Conservation (phyloP, 2,113 vertebrate genomes). For the Balaeniceps rex region DNA sequence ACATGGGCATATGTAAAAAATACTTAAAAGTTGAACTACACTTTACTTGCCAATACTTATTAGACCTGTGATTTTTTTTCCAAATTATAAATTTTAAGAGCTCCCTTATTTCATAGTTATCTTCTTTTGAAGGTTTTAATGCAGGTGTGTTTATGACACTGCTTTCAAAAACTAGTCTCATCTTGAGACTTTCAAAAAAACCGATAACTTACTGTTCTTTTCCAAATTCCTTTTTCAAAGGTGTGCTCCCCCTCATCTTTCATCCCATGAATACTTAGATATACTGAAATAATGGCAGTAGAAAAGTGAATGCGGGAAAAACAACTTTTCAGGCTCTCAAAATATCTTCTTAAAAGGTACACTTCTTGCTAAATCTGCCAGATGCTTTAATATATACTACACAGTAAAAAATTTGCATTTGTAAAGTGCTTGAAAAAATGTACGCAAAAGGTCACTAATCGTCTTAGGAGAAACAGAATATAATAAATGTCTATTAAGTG, state of each 20-base stretch:
- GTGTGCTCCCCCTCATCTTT: not conserved
- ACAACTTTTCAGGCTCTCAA: not conserved
- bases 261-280: not conserved
- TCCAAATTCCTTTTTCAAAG: not conserved
- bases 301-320: not conserved
- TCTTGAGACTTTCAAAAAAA: not conserved
- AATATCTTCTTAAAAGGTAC: not conserved
- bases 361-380: not conserved
- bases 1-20: not conserved
- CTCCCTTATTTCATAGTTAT: not conserved
- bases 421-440: not conserved
- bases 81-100: not conserved
- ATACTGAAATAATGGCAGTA: not conserved
- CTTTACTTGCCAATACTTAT: not conserved
- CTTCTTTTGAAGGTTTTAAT: not conserved
- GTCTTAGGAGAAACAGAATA: not conserved
- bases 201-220: not conserved
- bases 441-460: not conserved
- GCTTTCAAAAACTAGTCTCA: not conserved
- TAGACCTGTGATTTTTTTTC: not conserved
- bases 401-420: not conserved
- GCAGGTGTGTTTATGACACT: not conserved
- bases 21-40: not conserved
- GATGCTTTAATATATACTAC: not conserved
- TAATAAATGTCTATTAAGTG: not conserved